Conservation (phyloP, 2,888 invertebrate species). For the Anoplius nigerrimus region DNA sequence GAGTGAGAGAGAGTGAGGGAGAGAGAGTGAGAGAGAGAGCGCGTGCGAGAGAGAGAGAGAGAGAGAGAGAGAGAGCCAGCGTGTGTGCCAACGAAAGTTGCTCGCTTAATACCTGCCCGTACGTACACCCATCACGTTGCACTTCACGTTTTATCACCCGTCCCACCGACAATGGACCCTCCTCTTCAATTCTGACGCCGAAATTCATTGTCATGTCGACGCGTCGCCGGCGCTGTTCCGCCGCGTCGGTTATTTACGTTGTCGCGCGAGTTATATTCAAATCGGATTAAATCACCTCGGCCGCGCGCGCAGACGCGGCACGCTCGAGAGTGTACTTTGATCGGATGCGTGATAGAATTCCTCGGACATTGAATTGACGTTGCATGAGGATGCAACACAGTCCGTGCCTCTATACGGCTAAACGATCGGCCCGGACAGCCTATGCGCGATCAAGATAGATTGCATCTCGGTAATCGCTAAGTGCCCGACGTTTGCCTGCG, state of each 20-base stretch:
- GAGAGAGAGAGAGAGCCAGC: no score
- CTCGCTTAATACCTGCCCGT: no score
- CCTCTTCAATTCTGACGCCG: no score
- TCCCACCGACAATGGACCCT: no score
- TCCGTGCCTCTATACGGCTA: constrained; percentile 20
- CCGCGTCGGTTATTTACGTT: constrained; percentile 19
- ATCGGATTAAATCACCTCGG: constrained; percentile 20
- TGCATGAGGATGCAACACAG: constrained; percentile 18
- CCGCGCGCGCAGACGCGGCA: constrained; percentile 1
- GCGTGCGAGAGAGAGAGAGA: no score
- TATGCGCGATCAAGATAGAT: constrained; percentile 45
- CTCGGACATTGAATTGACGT: constrained; percentile 16
- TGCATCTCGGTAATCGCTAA: constrained; percentile 12
- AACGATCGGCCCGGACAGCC: constrained; percentile 39
- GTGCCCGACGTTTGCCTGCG: constrained; percentile 10
- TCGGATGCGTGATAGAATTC: constrained; percentile 31
- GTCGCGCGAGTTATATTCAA: constrained; percentile 22
- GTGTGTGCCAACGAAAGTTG: no score
- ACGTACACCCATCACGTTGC: no score
- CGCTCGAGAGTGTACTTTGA: constrained; percentile 26
- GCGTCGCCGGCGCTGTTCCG: background rate
- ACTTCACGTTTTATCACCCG: no score
- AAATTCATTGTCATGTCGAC: background rate
- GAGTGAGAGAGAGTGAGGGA: no score
- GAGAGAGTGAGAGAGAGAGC: no score